Evolutionary conservation across 2,113 vertebrate genomes (phyloP).

Genomic region (Amphilophus citrinellus): DNA sequence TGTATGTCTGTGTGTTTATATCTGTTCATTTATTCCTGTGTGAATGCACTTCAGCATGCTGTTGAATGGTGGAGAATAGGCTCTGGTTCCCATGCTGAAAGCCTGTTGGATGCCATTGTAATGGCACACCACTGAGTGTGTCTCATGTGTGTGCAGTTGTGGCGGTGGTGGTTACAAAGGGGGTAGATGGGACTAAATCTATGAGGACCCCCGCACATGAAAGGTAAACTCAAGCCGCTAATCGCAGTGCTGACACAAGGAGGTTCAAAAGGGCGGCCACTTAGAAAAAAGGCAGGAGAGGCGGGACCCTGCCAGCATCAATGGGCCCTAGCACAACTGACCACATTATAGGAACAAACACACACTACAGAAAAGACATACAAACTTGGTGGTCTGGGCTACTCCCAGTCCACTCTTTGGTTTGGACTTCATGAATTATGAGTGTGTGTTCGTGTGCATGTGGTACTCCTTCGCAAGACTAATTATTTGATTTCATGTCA

Average conservation of each 20-base stretch:
- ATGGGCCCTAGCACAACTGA: conserved; percentile 58
- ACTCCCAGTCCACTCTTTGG: conserved; percentile 42
- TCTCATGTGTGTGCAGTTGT: conserved; percentile 52
- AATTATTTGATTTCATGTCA: conserved; percentile 19
- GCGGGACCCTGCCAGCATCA: conserved; percentile 60
- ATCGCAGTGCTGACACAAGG: conserved; percentile 75
- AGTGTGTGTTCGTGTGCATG: neutral
- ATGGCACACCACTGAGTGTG: conserved; percentile 69
- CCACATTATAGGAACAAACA: conserved; percentile 76
- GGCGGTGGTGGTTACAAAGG: conserved; percentile 14
- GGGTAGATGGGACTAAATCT: conserved; percentile 64
- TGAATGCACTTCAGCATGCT: conserved; percentile 68
- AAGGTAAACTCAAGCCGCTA: conserved; percentile 78
- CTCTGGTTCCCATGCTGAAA: conserved; percentile 68
- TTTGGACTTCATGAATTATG: conserved; percentile 34
- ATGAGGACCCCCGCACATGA: conserved; percentile 78
- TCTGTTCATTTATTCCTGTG: conserved; percentile 55
- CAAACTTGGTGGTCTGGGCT: conserved; percentile 73
- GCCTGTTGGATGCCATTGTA: conserved; percentile 78
- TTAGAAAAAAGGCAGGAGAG: conserved; percentile 79
- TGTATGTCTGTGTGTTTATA: conserved; percentile 19
- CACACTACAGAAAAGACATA: conserved; percentile 60
- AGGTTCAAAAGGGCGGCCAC: conserved; percentile 77
- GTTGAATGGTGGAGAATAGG: conserved; percentile 74
- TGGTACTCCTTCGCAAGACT: conserved; percentile 20